Conservation (phyloP, 2,113 vertebrate species). For the Uropsilus gracilis region DNA sequence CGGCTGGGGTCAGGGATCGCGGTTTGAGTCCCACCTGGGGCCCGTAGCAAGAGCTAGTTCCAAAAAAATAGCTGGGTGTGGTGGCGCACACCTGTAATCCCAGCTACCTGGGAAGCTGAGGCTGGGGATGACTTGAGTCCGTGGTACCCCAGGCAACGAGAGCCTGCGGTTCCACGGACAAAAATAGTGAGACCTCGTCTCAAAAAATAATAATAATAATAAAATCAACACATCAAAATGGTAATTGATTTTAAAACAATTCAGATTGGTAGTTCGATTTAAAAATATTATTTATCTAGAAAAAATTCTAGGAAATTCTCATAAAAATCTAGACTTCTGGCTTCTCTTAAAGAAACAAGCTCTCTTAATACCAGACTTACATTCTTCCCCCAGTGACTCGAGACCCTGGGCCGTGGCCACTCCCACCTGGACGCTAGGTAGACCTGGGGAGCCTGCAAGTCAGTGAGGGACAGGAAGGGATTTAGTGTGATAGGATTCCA, state of each 20-base stretch:
- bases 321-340: background rate
- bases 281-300: background rate
- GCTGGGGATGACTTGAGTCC: no score
- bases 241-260: background rate
- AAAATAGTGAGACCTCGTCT: no score
- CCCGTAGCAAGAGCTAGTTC: no score
- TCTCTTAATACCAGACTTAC: background rate
- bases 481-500: background rate
- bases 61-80: no score
- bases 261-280: background rate
- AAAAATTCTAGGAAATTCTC: background rate
- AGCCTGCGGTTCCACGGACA: no score
- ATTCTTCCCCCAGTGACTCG: background rate
- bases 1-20: no score
- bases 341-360: background rate
- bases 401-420: background rate
- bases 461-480: background rate
- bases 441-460: background rate
- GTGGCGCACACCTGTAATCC: no score
- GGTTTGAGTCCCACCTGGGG: no score
- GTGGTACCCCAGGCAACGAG: no score
- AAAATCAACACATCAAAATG: slow-evolving; percentile 4
- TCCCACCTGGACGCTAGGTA: fast-evolving
- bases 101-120: no score
- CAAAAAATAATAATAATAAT: no score